Evolutionary conservation across 1,140 invertebrate genomes (phyloP), one percentile per base, ranked within the genome.

Genomic region (Asobara japonica): DNA sequence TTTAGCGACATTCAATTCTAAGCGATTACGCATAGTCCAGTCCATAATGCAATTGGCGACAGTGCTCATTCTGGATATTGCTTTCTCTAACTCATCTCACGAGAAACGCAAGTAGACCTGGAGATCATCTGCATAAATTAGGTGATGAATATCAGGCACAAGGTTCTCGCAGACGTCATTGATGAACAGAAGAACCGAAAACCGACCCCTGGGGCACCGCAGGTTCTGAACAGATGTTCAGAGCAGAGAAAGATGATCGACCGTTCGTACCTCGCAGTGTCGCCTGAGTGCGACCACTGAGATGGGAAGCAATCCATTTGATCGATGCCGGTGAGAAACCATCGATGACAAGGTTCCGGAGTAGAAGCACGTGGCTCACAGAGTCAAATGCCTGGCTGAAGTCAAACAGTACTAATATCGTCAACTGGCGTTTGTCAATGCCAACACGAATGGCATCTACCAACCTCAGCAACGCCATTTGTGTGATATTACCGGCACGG

Each of bases 351-450:
- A 74, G 51, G 30, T 74, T 76, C 5, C 0, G 7, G 2, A 76
- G 27, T 11, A 74, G 45, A 13, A 62, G 2, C 29, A 33, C 61
- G 29, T 74, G 70, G 33, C 75, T 61, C 3, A 77, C 77, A 0
- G 70, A 36, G 66, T 78, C n/a, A n/a, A n/a, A n/a, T n/a, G n/a
- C n/a, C n/a, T n/a, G n/a, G n/a, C n/a, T n/a, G n/a, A n/a, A n/a
- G n/a, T n/a, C n/a, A n/a, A n/a, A n/a, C n/a, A n/a, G n/a, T n/a
- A n/a, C n/a, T n/a, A n/a, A n/a, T n/a, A n/a, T n/a, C n/a, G n/a
- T n/a, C n/a, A n/a, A n/a, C n/a, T n/a, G n/a, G n/a, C n/a, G n/a
- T n/a, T n/a, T n/a, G n/a, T n/a, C n/a, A n/a, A n/a, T n/a, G n/a
- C n/a, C n/a, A n/a, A n/a, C n/a, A n/a, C n/a, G n/a, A 30, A 65